Evolutionary conservation across 2,113 vertebrate genomes (phyloP), one percentile per base, ranked within the genome.

Genomic region (Caretta caretta): DNA sequence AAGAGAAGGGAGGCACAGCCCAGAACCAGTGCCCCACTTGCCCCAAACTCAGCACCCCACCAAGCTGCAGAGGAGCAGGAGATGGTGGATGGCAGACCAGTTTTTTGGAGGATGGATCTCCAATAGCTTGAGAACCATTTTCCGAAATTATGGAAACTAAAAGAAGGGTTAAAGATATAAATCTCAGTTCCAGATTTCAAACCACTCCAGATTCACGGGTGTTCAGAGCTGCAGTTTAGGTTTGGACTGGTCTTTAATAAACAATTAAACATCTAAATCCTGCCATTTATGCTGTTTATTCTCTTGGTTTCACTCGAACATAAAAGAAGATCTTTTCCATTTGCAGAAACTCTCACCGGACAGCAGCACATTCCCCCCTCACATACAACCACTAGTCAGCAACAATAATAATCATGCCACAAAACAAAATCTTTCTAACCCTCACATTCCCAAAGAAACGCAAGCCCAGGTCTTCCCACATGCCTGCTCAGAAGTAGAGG

Each of bases 181-280:
- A 87, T 81, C 1, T 3, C 16, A 0, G 42, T 92, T 82, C 82
- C 82, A 82, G 57, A 90, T 89, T 97, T 80, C 84, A 91, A 85
- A 51, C 0, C 2, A n/a, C 82, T 95, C 76, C 80, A 93, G 85
- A 86, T 94, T 93, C 90, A 86, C 65, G 91, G 6, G 50, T 89
- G 16, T 86, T 96, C 91, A 82, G 59, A 86, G 94, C 76, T 96
- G 87, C 90, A 80, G 54, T 16, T 86, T 94, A 95, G 59, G 82
- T 54, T 69, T 89, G 31, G 69, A 72, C 31, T 24, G 84, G 51
- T 53, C 59, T 87, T 75, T 92, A 93, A 95, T 90, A 87, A 86
- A 5, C 78, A 89, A 91, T 90, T 46, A 80, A 89, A 65, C 90
- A 89, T 93, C 84, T 57, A 79, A 91, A 95, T 24, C n/a, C 48